Evolutionary conservation across 2,797 vertebrate genomes (phyloP).

Genomic region (Hapalemur alaotrensis): DNA sequence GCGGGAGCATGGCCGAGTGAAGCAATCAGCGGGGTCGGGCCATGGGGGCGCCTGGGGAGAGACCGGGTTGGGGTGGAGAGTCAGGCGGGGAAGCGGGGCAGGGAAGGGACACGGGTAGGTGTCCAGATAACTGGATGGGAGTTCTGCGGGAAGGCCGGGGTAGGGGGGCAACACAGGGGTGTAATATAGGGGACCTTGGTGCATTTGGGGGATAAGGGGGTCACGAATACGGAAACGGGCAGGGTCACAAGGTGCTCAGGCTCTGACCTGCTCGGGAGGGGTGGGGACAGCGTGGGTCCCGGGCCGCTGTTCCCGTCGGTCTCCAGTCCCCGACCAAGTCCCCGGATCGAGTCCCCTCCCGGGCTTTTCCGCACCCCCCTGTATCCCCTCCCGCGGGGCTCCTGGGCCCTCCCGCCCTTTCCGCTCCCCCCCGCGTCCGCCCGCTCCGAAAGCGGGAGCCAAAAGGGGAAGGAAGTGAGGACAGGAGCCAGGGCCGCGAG

Average conservation of each 20-base stretch:
- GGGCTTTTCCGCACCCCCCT: slow-evolving; percentile 60
- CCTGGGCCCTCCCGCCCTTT: slow-evolving; percentile 66
- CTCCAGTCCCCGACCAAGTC: slow-evolving; percentile 40
- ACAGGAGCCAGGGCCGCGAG: slow-evolving; percentile 55
- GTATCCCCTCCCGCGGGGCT: neutral
- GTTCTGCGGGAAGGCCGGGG: neutral
- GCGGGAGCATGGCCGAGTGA: slow-evolving; percentile 76
- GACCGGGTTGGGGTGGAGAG: neutral
- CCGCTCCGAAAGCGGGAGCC: slow-evolving; percentile 64
- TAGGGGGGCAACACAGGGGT: neutral
- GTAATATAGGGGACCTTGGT: neutral
- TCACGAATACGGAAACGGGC: neutral
- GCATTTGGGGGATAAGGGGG: neutral
- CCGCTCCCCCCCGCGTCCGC: slow-evolving; percentile 69
- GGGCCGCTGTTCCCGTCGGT: slow-evolving; percentile 12
- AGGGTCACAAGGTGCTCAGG: slow-evolving; percentile 34
- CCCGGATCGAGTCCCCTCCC: slow-evolving; percentile 57
- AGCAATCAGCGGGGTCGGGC: slow-evolving; percentile 52
- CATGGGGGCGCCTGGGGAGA: slow-evolving; percentile 68
- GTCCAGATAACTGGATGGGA: neutral
- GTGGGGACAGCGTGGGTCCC: slow-evolving; percentile 45
- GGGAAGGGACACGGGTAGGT: neutral
- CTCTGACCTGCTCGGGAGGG: slow-evolving; percentile 72
- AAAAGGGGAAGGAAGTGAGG: slow-evolving; percentile 80
- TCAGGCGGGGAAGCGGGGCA: neutral